phyloP scores from a whole-genome alignment of 2,888 invertebrate genomes.

The Halictus ligatus region DNA sequence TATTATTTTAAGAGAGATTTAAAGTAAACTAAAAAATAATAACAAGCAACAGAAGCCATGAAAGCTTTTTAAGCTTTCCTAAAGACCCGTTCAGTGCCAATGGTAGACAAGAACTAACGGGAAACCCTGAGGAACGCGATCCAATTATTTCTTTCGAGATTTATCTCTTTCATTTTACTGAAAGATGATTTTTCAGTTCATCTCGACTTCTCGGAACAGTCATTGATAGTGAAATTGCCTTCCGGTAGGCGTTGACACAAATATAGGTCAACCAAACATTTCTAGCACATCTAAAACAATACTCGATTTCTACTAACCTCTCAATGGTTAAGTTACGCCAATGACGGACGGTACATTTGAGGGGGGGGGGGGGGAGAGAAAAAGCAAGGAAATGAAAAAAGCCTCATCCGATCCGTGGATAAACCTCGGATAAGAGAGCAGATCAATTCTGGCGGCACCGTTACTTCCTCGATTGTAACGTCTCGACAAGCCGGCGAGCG shows the following conservation, averaged over 20 bases:
- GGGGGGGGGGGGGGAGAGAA: neutral
- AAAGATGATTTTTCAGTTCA: neutral
- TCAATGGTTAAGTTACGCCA: neutral
- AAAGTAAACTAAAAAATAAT: neutral
- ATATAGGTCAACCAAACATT: neutral
- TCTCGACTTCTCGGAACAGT: neutral
- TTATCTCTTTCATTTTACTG: neutral
- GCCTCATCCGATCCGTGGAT: constrained; percentile 5
- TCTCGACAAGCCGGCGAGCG: constrained; percentile 66
- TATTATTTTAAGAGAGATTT: neutral
- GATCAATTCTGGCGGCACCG: neutral
- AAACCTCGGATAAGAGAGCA: neutral
- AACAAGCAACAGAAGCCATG: neutral
- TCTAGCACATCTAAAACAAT: neutral
- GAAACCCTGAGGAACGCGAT: neutral
- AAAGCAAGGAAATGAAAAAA: constrained; percentile 6
- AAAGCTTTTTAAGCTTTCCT: neutral
- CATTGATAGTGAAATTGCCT: neutral
- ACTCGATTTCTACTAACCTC: neutral
- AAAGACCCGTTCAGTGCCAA: neutral
- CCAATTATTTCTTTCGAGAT: neutral
- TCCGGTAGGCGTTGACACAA: neutral
- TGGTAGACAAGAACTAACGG: neutral
- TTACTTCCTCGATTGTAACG: constrained; percentile 54
- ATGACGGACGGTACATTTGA: neutral